Evolutionary conservation across 2,797 vertebrate genomes (phyloP), one percentile per base, ranked within the genome.

Genomic region (Acanthis flammea): DNA sequence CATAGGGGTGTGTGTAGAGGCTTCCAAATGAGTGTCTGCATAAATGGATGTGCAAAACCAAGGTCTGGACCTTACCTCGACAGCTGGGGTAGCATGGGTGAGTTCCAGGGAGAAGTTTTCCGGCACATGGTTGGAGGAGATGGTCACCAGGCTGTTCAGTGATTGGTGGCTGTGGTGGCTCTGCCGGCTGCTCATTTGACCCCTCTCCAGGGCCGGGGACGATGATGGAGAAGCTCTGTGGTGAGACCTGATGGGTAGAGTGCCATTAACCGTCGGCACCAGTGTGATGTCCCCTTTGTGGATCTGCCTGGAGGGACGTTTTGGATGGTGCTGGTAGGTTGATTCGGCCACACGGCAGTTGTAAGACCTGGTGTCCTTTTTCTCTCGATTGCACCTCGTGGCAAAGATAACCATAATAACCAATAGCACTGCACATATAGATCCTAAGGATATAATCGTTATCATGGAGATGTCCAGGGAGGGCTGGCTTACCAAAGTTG

Each of bases 201-300:
- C 99, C 91, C 99, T 98, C 67, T 99, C 99, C 61, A 99, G 98
- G 35, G 98, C 98, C 0, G 99, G 99, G 10, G 99, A 99, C 2
- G 99, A 98, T 1, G 99, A 98, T 0, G 99, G 99, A 7, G 98
- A 98, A 9, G 99, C 98, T 79, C 98, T 98, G 39, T 99, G 99
- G 95, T 99, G 99, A 37, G 99, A 98, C 45, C 99, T 98, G 63
- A 99, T 98, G 48, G 99, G 99, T 23, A 99, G 97, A 28, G 99
- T 99, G 42, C 99, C 99, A 8, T 99, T 99, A 16, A 99, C 95
- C 0, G 99, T 99, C 0, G 99, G 99, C 55, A 99, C 99, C 94
- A 99, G 94, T 0, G 99, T 99, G 74, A 99, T 99, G 97, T 99
- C 99, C 5, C 98, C 98, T 96, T 99, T 99, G 98, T 99, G 99